Percentiles rank a stretch among this genome's conserved stretches.
Conservation (phyloP, 2,888 invertebrate species). For the Calliopum simillimum region DNA sequence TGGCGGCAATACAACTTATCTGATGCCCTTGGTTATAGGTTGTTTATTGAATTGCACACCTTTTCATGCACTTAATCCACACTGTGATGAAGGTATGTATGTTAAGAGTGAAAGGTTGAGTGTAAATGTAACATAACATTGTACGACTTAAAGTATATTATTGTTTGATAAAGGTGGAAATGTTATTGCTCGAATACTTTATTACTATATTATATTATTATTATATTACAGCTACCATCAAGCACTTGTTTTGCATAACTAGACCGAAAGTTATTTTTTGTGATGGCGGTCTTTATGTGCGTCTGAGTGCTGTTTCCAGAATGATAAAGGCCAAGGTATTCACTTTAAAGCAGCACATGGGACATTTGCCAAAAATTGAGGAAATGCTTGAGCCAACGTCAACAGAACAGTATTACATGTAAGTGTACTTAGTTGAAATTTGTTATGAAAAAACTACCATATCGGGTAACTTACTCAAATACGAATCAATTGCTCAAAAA, state of each 20-base stretch:
- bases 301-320: slow-evolving; percentile 53
- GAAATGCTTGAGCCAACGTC: slow-evolving; percentile 57
- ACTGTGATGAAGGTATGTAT: slow-evolving; percentile 55
- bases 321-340: slow-evolving; percentile 55
- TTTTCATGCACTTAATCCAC: slow-evolving; percentile 60
- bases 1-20: slow-evolving; percentile 57
- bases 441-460: background rate
- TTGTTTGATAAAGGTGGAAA: too few species aligned
- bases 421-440: slow-evolving; percentile 38
- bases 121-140: too few species aligned
- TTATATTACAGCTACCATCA: slow-evolving; percentile 49
- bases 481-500: too few species aligned
- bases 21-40: slow-evolving; percentile 60
- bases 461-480: too few species aligned
- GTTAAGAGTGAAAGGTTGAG: background rate
- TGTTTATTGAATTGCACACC: slow-evolving; percentile 60
- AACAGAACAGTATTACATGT: slow-evolving; percentile 56
- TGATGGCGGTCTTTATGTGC: slow-evolving; percentile 55
- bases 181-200: too few species aligned
- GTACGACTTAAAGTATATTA: too few species aligned
- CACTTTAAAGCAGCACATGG: slow-evolving; percentile 54
- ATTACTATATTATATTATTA: background rate
- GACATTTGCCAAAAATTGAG: slow-evolving; percentile 54
- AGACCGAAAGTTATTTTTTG: slow-evolving; percentile 64
- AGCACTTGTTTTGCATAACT: slow-evolving; percentile 59